Conservation (phyloP, 2,797 vertebrate genomes). For the Aotus griseimembra region DNA sequence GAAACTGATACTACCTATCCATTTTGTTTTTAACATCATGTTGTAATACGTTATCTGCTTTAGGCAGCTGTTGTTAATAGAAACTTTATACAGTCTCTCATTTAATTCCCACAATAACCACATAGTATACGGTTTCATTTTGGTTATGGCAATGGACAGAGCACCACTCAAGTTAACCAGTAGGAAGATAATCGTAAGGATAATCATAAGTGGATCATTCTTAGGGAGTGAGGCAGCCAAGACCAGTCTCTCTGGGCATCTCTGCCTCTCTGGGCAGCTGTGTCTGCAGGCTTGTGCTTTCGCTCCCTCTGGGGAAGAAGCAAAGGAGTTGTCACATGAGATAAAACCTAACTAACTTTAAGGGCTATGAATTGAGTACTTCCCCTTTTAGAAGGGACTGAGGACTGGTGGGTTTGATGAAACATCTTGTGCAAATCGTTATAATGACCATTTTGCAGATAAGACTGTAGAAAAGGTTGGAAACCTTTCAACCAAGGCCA, state of each 20-base stretch:
- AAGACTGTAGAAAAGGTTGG: neutral
- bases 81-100: neutral
- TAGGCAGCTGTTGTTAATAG: neutral
- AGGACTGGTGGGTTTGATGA: neutral
- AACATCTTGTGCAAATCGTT: neutral
- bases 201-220: neutral
- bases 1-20: neutral
- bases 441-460: neutral
- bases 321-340: neutral
- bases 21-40: neutral
- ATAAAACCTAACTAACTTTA: neutral
- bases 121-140: neutral
- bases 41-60: neutral
- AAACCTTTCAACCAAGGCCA: neutral
- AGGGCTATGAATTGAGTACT: neutral
- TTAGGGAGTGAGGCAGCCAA: neutral
- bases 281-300: neutral
- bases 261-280: neutral
- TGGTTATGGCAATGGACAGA: neutral
- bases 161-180: neutral
- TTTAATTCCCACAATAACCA: conserved; percentile 3
- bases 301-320: neutral
- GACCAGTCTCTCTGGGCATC: neutral
- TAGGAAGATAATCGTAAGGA: neutral
- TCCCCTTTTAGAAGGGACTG: neutral